Evolutionary conservation across 1,140 invertebrate species (phyloP).

Genomic region (Micrasema longulum): DNA sequence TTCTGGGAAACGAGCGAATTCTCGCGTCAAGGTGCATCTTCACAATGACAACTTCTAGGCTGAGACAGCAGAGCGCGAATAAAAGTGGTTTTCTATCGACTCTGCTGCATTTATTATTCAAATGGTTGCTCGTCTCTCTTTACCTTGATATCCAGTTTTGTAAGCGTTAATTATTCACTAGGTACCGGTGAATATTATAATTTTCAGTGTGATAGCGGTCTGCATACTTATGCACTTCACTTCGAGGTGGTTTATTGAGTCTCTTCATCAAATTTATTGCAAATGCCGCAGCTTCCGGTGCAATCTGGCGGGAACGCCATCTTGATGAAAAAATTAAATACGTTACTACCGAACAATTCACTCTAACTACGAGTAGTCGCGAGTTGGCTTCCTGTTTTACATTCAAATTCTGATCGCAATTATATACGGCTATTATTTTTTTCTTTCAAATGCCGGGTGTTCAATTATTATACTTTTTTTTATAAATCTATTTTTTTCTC

Average conservation of each 20-base stretch:
- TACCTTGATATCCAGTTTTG: no score
- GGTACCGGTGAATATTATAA: conserved; percentile 17
- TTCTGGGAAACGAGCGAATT: conserved; percentile 43
- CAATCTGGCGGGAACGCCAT: conserved; percentile 40
- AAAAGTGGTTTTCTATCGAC: not conserved
- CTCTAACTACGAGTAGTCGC: no score
- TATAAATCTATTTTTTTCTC: no score
- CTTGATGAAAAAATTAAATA: conserved; percentile 37
- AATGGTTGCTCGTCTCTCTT: no score
- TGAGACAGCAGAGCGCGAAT: not conserved
- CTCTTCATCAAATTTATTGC: conserved; percentile 47
- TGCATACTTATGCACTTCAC: conserved; percentile 16
- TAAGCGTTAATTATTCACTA: not conserved
- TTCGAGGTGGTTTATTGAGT: conserved; percentile 49
- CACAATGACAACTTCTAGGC: not conserved
- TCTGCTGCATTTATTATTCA: no score
- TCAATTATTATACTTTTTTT: no score
- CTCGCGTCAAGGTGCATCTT: conserved; percentile 37
- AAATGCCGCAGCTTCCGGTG: conserved; percentile 38
- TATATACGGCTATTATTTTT: not conserved
- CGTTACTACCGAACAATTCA: not conserved
- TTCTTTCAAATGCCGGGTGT: no score
- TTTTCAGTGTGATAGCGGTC: conserved; percentile 8
- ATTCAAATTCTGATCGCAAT: conserved; percentile 8
- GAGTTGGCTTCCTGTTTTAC: conserved; percentile 22